Conservation (phyloP, 2,888 invertebrate species). For the Pyrocoelia pectoralis region DNA sequence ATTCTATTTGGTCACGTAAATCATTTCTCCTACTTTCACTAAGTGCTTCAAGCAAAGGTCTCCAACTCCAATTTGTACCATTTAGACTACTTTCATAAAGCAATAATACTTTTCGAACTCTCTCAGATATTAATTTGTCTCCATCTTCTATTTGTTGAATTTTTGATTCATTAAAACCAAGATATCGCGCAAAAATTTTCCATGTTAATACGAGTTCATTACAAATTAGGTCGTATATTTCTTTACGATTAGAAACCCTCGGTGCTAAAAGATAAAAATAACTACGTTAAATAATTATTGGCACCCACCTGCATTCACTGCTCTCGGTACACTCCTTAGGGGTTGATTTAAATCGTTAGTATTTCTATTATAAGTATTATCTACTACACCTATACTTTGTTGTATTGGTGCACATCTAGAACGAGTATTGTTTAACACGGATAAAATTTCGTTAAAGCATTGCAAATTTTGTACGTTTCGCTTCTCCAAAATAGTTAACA, state of each 20-base stretch:
- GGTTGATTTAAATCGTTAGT: too few relatives aligned
- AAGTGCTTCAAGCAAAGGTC: neutral
- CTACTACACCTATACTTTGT: too few relatives aligned
- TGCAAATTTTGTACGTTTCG: neutral
- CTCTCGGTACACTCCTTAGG: too few relatives aligned
- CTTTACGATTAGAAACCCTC: neutral
- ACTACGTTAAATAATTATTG: too few relatives aligned
- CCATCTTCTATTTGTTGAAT: neutral
- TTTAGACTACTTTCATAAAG: neutral
- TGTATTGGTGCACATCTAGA: too few relatives aligned
- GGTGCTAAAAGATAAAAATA: neutral
- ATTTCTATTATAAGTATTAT: too few relatives aligned
- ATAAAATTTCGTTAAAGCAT: neutral
- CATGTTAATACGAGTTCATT: neutral
- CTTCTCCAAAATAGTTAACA: neutral
- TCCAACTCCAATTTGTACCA: neutral
- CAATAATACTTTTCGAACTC: neutral
- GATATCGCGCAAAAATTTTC: neutral
- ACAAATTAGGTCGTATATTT: constrained; percentile 4
- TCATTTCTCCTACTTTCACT: constrained; percentile 1
- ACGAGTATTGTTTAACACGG: neutral
- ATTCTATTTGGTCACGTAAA: neutral
- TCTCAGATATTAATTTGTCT: neutral
- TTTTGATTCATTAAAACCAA: neutral
- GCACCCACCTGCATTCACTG: too few relatives aligned